Conservation (phyloP, 2,797 vertebrate species). For the Eurystomus glaucurus region DNA sequence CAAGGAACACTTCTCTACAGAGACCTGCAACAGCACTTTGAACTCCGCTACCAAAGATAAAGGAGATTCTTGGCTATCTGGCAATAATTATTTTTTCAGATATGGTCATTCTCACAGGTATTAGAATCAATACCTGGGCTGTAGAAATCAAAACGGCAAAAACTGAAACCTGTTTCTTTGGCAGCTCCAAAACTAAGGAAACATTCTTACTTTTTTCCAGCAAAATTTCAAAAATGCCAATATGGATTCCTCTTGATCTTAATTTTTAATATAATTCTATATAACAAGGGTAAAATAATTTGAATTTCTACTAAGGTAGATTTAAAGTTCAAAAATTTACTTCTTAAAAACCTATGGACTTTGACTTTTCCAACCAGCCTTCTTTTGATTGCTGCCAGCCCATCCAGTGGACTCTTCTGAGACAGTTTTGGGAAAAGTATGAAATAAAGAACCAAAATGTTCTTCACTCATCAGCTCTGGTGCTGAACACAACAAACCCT, state of each 20-base stretch:
- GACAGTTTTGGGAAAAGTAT: neutral
- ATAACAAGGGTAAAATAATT: neutral
- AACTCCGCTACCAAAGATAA: neutral
- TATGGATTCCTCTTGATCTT: neutral
- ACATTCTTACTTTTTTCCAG: neutral
- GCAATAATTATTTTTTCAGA: neutral
- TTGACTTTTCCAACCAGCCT: neutral
- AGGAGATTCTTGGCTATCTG: neutral
- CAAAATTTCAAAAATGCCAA: accelerated
- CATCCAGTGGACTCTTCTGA: accelerated
- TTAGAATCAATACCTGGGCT: neutral
- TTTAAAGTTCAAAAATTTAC: neutral
- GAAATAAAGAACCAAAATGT: neutral
- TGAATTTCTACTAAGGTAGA: neutral
- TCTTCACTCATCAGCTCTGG: neutral
- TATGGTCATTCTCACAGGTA: neutral
- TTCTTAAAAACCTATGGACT: neutral
- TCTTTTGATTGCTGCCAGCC: neutral
- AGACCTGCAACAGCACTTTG: neutral
- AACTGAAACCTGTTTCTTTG: neutral
- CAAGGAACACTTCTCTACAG: neutral
- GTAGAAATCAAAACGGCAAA: neutral
- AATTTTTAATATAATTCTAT: neutral
- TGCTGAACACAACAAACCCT: neutral
- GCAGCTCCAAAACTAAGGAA: neutral